Conservation (phyloP, 2,113 vertebrate genomes). For the Coregonus clupeaformis region DNA sequence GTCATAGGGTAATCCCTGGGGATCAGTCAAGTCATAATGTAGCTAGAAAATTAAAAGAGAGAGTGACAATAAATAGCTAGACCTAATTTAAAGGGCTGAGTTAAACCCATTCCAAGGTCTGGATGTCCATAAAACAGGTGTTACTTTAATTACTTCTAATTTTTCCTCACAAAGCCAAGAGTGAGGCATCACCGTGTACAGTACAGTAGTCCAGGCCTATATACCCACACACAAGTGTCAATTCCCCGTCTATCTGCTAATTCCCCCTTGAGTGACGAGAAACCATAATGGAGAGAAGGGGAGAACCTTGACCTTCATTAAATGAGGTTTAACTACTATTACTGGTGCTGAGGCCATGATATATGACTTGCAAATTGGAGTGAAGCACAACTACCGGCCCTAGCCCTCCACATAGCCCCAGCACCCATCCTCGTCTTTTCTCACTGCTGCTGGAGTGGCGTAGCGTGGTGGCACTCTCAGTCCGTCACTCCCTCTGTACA, state of each 20-base stretch:
- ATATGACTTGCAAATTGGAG: background rate
- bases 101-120: conserved; percentile 28
- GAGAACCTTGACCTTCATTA: background rate
- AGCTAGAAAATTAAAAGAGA: conserved; percentile 32
- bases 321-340: background rate
- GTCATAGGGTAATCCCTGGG: conserved; percentile 35
- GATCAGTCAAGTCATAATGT: conserved; percentile 22
- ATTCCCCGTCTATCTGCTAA: background rate
- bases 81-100: conserved; percentile 36
- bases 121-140: conserved; percentile 29
- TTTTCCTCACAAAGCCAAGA: background rate
- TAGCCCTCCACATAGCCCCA: background rate
- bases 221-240: background rate
- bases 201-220: background rate
- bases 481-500: background rate
- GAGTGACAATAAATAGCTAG: conserved; percentile 27
- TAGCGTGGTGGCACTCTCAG: background rate
- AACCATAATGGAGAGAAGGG: background rate
- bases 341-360: background rate
- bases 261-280: background rate
- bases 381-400: background rate
- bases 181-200: background rate
- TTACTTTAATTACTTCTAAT: background rate
- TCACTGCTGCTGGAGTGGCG: background rate
- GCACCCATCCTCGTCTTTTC: background rate